phyloP scores from a whole-genome alignment of 2,797 vertebrate species.

The Sebastes cheni region DNA sequence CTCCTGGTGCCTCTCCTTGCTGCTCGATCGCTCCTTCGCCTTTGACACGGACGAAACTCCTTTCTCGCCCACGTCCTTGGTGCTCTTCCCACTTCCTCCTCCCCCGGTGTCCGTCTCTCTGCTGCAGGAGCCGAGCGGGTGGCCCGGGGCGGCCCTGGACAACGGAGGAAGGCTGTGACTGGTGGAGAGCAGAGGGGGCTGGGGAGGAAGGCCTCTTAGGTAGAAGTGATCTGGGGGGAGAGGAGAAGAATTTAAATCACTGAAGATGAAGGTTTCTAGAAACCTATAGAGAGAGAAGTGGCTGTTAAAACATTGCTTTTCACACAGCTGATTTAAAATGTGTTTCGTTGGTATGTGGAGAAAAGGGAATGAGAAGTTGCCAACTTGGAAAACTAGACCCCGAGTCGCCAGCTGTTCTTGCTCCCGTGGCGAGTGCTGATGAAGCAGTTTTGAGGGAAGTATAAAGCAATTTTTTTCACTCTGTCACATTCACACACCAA shows the following conservation, averaged over 20 bases:
- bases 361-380: background rate
- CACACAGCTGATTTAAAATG: too few species aligned
- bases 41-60: slow-evolving; percentile 79
- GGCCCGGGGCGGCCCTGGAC: slow-evolving; percentile 84
- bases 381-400: background rate
- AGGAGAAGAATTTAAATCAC: background rate
- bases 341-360: background rate
- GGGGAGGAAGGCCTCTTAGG: slow-evolving; percentile 92
- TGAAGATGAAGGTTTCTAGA: background rate
- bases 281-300: background rate
- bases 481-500: background rate
- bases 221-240: slow-evolving; percentile 92
- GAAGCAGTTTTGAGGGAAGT: slow-evolving; percentile 31
- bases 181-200: slow-evolving; percentile 90
- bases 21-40: slow-evolving; percentile 85
- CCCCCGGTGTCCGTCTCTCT: slow-evolving; percentile 86
- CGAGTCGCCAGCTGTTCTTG: slow-evolving; percentile 14
- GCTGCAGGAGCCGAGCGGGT: slow-evolving; percentile 89
- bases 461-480: slow-evolving; percentile 10
- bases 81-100: slow-evolving; percentile 78
- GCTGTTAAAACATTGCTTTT: too few species aligned
- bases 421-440: slow-evolving; percentile 37
- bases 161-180: slow-evolving; percentile 90
- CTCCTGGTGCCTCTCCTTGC: slow-evolving; percentile 82
- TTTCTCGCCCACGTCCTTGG: slow-evolving; percentile 75